Evolutionary conservation across 1,140 invertebrate species (phyloP).

Genomic region (Temnothorax curvispinosus): DNA sequence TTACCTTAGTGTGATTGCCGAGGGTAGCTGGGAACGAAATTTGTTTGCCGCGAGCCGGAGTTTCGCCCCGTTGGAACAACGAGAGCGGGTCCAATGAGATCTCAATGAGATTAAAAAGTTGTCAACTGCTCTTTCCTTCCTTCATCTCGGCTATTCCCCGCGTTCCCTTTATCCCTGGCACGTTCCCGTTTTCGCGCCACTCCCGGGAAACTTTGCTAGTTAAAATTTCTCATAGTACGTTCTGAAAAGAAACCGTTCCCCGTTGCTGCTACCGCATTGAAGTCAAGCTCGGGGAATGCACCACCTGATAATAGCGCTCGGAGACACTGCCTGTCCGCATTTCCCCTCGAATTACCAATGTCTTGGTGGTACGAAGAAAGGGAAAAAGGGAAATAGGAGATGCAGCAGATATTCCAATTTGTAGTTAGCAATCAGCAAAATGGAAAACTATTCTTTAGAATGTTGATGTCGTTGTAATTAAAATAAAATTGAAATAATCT

Average conservation of each 20-base stretch:
- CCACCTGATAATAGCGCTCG: constrained; percentile 52
- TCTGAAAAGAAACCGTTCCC: constrained; percentile 72
- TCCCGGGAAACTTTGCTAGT: constrained; percentile 74
- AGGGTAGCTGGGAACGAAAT: constrained; percentile 67
- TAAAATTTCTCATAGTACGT: constrained; percentile 73
- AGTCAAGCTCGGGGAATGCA: constrained; percentile 66
- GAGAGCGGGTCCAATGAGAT: constrained; percentile 74
- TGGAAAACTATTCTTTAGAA: not conserved
- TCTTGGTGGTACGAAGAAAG: not conserved
- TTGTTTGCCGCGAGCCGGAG: constrained; percentile 69
- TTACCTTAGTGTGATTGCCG: constrained; percentile 52
- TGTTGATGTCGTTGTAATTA: not conserved
- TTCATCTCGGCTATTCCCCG: constrained; percentile 47
- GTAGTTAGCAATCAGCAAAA: constrained; percentile 15
- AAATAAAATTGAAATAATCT: constrained; percentile 12
- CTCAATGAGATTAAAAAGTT: constrained; percentile 78
- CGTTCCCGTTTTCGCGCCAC: constrained; percentile 57
- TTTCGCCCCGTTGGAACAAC: constrained; percentile 71
- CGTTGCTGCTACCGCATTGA: constrained; percentile 53
- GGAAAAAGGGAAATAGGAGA: no score
- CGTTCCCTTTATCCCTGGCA: constrained; percentile 28
- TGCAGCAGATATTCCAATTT: constrained; percentile 20
- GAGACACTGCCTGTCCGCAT: constrained; percentile 39
- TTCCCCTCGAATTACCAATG: constrained; percentile 46
- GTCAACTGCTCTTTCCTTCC: constrained; percentile 73